Evolutionary conservation across 2,113 vertebrate genomes (phyloP).

Genomic region (Athene cunicularia): DNA sequence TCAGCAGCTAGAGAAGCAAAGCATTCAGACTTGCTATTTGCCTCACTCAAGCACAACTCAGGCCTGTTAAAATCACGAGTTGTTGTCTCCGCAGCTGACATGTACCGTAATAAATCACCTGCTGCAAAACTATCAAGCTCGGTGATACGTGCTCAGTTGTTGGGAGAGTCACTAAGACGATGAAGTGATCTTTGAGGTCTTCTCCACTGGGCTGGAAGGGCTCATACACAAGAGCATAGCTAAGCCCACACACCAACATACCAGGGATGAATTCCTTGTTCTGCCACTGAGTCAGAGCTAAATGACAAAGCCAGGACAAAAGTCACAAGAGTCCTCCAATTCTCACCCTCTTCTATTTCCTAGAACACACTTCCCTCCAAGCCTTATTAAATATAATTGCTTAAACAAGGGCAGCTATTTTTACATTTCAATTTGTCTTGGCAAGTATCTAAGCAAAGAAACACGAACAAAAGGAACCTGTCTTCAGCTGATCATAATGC

Average conservation of each 20-base stretch:
- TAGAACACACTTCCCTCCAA: not conserved
- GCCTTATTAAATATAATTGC: not conserved
- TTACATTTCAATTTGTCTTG: not conserved
- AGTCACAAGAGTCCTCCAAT: not conserved
- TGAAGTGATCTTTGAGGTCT: not conserved
- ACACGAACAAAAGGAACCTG: not conserved
- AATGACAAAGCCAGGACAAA: not conserved
- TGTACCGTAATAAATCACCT: too few relatives aligned
- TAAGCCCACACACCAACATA: not conserved
- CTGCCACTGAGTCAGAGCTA: not conserved
- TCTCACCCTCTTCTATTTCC: not conserved
- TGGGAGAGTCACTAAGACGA: not conserved
- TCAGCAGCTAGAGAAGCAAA: not conserved
- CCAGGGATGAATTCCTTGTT: not conserved
- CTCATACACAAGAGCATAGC: accelerated
- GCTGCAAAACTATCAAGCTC: not conserved
- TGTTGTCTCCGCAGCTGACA: not conserved
- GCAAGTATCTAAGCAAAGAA: constrained; percentile 37
- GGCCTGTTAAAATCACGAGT: too few relatives aligned
- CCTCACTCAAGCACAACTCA: not conserved
- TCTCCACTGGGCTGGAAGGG: not conserved
- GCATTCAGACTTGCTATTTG: not conserved
- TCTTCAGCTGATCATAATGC: not conserved
- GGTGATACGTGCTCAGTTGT: accelerated
- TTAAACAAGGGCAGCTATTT: constrained; percentile 29